These are phyloP conservation scores for Microctenopoma steveboyesi DNA, from an alignment of 2,797 vertebrate species.

Conservation along the genomic window DNA sequence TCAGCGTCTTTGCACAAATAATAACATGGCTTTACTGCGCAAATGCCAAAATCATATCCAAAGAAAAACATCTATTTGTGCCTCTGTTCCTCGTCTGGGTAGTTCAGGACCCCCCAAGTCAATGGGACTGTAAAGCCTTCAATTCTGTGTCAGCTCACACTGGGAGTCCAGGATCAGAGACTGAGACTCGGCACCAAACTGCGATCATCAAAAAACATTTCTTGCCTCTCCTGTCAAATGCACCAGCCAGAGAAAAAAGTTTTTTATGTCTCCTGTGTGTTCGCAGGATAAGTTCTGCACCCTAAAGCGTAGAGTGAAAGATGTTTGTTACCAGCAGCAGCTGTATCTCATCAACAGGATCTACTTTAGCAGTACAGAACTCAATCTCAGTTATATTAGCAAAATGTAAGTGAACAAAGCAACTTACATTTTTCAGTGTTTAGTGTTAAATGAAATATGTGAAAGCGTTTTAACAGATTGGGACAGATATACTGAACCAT, in stretches of 20 bases:
- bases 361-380: slow-evolving; percentile 33
- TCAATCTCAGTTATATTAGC: slow-evolving; percentile 32
- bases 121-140: background rate
- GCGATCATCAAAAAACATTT: background rate
- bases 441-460: background rate
- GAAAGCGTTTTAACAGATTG: background rate
- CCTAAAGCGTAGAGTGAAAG: slow-evolving; percentile 19
- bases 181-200: background rate
- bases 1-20: too few species aligned
- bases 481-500: background rate
- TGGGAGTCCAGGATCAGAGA: slow-evolving; percentile 15
- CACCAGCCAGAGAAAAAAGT: background rate
- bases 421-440: slow-evolving; percentile 2
- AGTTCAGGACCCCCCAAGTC: background rate
- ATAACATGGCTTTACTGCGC: too few species aligned
- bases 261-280: background rate
- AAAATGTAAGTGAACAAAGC: slow-evolving; percentile 2
- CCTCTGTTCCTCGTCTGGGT: background rate
- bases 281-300: background rate
- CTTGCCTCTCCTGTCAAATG: background rate
- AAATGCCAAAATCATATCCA: background rate
- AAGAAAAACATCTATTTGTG: background rate
- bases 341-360: background rate
- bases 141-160: slow-evolving; percentile 5
- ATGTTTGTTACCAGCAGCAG: background rate